Evolutionary conservation across 2,888 invertebrate species (phyloP), one percentile per base, ranked within the genome.

Genomic region (Diachrysia chrysitis): DNA sequence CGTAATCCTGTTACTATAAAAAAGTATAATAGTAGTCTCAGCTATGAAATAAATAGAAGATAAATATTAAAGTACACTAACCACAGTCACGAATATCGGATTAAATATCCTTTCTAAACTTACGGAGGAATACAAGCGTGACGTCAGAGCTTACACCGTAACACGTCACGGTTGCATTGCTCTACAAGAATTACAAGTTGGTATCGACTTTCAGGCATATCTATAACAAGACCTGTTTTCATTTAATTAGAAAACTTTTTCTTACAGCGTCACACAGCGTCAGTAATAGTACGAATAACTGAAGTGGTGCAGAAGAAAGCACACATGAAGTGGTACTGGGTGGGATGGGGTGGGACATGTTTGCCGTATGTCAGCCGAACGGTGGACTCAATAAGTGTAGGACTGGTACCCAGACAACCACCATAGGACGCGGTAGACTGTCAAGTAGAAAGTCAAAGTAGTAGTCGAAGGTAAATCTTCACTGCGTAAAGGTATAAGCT

Each of bases 91-190:
- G 23, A 14, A 3, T 16, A 23, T 37, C 37, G 73, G n/a, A 78
- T 75, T 51, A 48, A 1, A 17, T 78, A 59, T 59, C 73, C 12
- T 35, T 35, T 23, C 78, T 78, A 55, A 68, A 56, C 58, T 77
- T 77, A 66, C 73, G 19, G 21, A 58, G 69, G 23, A 60, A 78
- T 57, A 73, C 57, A 75, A 68, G 63, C 74, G 58, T 74, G 73
- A 77, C 78, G 74, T 60, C 51, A 32, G 46, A 54, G n/a, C 29
- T 62, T 62, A 54, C 29, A n/a, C 19, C 46, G 29, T 19, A 21
- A 19, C 42, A 42, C 48, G 48, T 51, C 48, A 51, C 48, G 48
- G 19, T 51, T 51, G 48, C 48, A 21, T 51, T 21, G 12, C 48
- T 21, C 9, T 19, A 19, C 48, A 12, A 51, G 48, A 2, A 48